Evolutionary conservation across 1,140 invertebrate genomes (phyloP), one percentile per base, ranked within the genome.

Genomic region (Eueides isabella): DNA sequence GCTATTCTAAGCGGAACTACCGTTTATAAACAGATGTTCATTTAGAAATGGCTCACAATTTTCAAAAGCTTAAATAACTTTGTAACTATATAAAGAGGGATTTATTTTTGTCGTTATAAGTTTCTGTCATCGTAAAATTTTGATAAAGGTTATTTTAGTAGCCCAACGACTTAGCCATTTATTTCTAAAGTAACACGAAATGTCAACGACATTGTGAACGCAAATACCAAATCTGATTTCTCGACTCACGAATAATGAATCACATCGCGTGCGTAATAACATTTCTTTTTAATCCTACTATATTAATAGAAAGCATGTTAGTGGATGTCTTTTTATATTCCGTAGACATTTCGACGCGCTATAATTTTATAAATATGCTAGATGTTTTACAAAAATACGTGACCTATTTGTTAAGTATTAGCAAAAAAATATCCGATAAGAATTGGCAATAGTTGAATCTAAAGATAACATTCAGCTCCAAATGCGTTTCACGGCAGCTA

Each of bases 391-490:
- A 68, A 83, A 88, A 87, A 86, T 90, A 89, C 77, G 73, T 89
- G 89, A 92, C 89, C 89, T 74, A 89, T 86, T 91, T 91, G 72
- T 78, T 67, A 73, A 81, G 73, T 87, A 76, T 85, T 91, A 89
- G 84, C 87, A 78, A 88, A 92, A 89, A 85, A 83, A 63, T 19
- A 77, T 78, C 80, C 64, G 90, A 92, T 93, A 93, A 93, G 85
- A 91, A 88, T 89, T 91, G 70, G 88, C 90, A 83, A 86, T 87
- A 82, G 86, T 89, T 81, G 84, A 84, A 82, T 71, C 80, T 83
- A 85, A 85, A 86, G 91, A 91, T 91, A 92, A 90, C 86, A 87
- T 93, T 93, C 82, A 85, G 85, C 79, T 84, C 80, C 79, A 79
- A 83, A 85, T 84, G 81, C 80, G 79, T 74, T 79, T 30, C 87